These are phyloP conservation scores for Iphiclides podalirius DNA, from an alignment of 2,888 invertebrate genomes.

Conservation along the genomic window DNA sequence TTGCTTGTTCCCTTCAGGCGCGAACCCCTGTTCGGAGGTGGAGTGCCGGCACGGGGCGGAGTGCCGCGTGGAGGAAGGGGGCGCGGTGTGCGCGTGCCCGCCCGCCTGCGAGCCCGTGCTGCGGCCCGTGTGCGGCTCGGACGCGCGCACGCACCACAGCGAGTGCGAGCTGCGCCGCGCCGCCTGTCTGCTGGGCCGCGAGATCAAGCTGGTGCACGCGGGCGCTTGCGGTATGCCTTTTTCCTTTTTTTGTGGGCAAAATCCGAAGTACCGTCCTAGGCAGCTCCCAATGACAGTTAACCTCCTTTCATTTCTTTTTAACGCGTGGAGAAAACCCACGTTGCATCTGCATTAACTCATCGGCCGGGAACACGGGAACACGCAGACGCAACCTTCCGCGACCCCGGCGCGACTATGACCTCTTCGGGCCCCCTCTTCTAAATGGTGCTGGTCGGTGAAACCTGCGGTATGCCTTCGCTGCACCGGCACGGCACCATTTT, in stretches of 20 bases:
- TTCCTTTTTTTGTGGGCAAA: neutral
- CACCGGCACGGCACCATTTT: no score
- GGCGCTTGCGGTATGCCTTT: constrained; percentile 66
- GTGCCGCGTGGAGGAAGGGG: constrained; percentile 87
- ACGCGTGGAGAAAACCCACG: no score
- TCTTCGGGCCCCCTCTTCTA: no score
- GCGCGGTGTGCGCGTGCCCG: constrained; percentile 91
- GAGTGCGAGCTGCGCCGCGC: constrained; percentile 89
- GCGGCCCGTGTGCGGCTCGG: constrained; percentile 91
- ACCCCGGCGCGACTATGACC: no score
- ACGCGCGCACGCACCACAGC: constrained; percentile 90
- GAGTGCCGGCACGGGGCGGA: constrained; percentile 89
- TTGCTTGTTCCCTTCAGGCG: no score
- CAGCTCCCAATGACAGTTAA: neutral
- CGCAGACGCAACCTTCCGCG: no score
- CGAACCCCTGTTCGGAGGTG: constrained; percentile 91
- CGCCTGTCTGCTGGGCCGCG: constrained; percentile 81
- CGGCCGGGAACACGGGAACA: no score
- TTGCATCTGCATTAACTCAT: no score
- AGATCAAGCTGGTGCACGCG: constrained; percentile 65
- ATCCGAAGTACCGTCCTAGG: neutral
- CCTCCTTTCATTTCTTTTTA: no score
- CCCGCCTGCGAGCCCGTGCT: constrained; percentile 88
- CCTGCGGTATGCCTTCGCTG: no score
- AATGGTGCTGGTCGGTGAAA: no score